Base-by-base conservation (phyloP, 2,113 vertebrate species). In the Axis porcinus region DNA sequence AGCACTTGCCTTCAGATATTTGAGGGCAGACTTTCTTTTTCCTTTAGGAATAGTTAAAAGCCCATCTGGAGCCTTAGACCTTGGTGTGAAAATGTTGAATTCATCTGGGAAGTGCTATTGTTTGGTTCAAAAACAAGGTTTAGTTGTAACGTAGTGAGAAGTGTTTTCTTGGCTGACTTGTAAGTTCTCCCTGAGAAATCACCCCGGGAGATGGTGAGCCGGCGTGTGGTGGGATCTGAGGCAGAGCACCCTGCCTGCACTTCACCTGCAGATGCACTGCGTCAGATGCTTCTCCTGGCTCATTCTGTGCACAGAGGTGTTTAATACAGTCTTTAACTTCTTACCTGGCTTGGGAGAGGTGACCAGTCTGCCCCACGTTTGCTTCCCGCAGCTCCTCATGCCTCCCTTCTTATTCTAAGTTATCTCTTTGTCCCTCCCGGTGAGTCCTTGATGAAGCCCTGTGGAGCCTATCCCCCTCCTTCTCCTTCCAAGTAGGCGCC, bases 381-480 rank as follows among this genome's bases (percentile, higher is more conserved):
- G 1, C 67, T n/a, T 10, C 6, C 0, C 0, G 4, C 6, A 2
- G 54, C 15, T 62, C 28, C 54, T 28, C 5, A 0, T 1, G 2
- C 11, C 4, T 28, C 52, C 45, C 23, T 5, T 86, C 16, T 16
- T 9, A 27, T 45, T 40, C 54, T 6, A 17, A 15, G 57, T n/a
- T 79, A 11, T 45, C n/a, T 84, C 57, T 60, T 15, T 47, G 7
- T 92, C 85, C 78, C 52, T 62, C 74, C 14, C 2, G 0, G 28
- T 4, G 47, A 33, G 5, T 21, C 50, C 52, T 2, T 30, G n/a
- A 17, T 2, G 45, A n/a, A 36, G 60, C 47, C 52, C 0, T 11
- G 54, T 3, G 2, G 45, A 21, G 28, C 47, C 45, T 81, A 8
- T 81, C 78, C 21, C 27, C 76, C 45, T 47, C 30, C 2, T 81